Evolutionary conservation across 2,888 invertebrate species (phyloP).

Genomic region (Andricus curvator): DNA sequence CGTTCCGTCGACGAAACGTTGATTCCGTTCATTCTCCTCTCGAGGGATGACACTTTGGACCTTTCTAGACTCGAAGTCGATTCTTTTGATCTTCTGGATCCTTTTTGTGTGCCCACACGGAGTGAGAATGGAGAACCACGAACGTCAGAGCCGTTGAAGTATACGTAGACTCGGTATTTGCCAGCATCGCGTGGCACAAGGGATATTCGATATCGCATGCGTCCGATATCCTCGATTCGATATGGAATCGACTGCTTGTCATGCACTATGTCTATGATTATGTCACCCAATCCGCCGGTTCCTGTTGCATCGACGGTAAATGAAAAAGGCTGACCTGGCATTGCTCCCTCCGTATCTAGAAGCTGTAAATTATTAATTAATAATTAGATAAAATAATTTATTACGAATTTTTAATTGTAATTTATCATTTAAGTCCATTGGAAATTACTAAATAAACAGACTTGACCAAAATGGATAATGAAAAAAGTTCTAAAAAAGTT

Average conservation of each 20-base stretch:
- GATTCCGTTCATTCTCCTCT: constrained; percentile 71
- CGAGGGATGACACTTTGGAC: constrained; percentile 66
- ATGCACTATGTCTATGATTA: constrained; percentile 94
- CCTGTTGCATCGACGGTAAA: constrained; percentile 87
- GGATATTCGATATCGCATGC: constrained; percentile 87
- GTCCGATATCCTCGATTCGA: constrained; percentile 88
- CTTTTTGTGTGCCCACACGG: constrained; percentile 88
- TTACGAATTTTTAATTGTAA: background rate
- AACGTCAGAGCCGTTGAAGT: constrained; percentile 92
- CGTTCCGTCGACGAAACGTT: constrained; percentile 61
- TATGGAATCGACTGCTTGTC: constrained; percentile 92
- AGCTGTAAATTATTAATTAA: constrained; percentile 42
- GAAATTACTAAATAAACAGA: no score
- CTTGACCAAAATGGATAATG: no score
- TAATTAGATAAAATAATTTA: background rate
- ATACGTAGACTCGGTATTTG: constrained; percentile 92
- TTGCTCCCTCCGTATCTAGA: constrained; percentile 89
- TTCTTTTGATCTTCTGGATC: constrained; percentile 75
- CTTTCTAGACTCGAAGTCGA: constrained; percentile 55
- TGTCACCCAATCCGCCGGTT: constrained; percentile 91
- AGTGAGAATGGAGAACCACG: constrained; percentile 93
- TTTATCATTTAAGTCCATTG: no score
- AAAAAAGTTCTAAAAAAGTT: no score
- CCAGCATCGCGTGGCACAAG: constrained; percentile 89
- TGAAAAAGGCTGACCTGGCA: constrained; percentile 92